Conservation (phyloP, 1,140 invertebrate species). For the Drosophila sturtevanti region DNA sequence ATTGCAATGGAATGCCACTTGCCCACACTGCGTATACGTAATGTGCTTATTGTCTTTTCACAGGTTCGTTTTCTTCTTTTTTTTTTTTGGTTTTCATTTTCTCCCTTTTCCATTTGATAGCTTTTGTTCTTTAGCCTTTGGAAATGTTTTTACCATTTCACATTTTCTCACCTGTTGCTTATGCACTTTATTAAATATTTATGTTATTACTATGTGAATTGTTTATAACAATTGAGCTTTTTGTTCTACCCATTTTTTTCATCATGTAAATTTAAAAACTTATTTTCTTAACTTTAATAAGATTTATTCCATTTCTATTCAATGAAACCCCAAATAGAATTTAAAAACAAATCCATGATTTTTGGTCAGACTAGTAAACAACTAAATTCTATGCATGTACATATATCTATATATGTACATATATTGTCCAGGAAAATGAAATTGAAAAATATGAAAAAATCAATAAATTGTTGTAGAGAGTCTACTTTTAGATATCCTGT, state of each 20-base stretch:
- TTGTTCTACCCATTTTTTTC: slow-evolving; percentile 31
- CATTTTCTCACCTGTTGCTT: slow-evolving; percentile 32
- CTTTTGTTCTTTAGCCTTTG: slow-evolving; percentile 1
- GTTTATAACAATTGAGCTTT: background rate
- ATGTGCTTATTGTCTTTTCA: slow-evolving; percentile 33
- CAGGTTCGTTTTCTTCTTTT: too few species aligned
- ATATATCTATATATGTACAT: background rate
- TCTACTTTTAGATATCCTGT: background rate
- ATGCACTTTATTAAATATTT: slow-evolving; percentile 29
- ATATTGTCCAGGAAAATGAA: slow-evolving; percentile 18
- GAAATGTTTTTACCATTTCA: slow-evolving; percentile 13
- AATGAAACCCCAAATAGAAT: background rate
- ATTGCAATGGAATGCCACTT: slow-evolving; percentile 36
- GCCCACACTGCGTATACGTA: slow-evolving; percentile 33
- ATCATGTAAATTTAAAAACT: background rate
- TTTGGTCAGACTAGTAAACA: background rate
- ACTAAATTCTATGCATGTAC: background rate
- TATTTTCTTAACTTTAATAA: background rate
- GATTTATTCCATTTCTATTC: slow-evolving; percentile 12
- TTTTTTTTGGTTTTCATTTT: background rate
- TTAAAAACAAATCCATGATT: background rate
- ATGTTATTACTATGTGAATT: background rate
- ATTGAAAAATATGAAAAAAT: slow-evolving; percentile 12
- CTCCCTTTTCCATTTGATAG: too few species aligned
- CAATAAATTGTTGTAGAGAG: background rate